Base-by-base conservation (phyloP, 2,113 vertebrate species). In the Pelmatolapia mariae region DNA sequence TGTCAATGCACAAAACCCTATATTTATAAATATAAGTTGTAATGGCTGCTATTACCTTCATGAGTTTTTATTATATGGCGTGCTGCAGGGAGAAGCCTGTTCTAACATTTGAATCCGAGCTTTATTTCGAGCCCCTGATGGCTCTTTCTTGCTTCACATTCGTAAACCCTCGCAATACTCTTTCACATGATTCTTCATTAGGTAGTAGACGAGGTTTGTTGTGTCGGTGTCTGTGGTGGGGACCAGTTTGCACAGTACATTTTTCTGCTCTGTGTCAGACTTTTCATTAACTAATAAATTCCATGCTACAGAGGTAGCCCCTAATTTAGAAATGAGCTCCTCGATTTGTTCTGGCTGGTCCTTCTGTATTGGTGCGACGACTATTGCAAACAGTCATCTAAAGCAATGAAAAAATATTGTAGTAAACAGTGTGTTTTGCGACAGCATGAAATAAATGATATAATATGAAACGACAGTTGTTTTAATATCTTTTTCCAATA, bases 151-250 rank as follows among this genome's bases (percentile, higher is more conserved):
- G 61, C 61, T 66, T 66, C 33, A 38, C 33, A 13, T 66, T 66
- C 0, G 10, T 66, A 13, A 22, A 66, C 19, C 33, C 2, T 66
- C 2, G 0, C 10, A 66, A 38, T 22, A 66, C 61, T 38, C 10
- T 38, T 36, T 66, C 33, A 66, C 61, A 2, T 66, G 19, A 66
- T 38, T 66, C 61, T 38, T 66, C 61, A 38, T 66, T 66, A 66
- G 61, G 18, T 66, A 31, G 31, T 66, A 38, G 61, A 66, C 1
- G 3, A 66, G 19, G 19, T 66, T 66, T 66, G 61, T 66, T 66
- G 61, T 66, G 61, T 66, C 4, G 0, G 19, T 66, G 61, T 38
- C 18, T 36, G 61, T 66, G 61, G 31, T 66, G 31, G 61, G 18
- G 61, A 66, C 31, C 31, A 36, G 61, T 66, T 66, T 66, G 31